Percentiles rank a stretch among this genome's conserved stretches.
phyloP scores from a whole-genome alignment of 2,797 vertebrate species.

The Fringilla coelebs region DNA sequence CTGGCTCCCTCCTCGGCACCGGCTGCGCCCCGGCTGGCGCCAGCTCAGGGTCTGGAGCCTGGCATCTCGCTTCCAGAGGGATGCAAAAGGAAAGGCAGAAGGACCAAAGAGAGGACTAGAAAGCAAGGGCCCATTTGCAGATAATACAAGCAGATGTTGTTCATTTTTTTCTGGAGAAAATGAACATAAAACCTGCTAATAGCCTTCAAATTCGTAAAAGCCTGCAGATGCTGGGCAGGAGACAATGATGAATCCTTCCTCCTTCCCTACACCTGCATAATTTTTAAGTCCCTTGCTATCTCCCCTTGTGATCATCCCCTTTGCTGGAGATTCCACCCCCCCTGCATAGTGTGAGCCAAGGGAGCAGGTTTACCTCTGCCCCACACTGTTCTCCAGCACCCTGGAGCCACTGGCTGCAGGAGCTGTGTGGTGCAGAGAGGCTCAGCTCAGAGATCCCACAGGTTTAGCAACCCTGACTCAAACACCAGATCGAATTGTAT shows the following conservation, averaged over 20 bases:
- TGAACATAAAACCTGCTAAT: rapidly evolving
- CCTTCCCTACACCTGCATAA: neutral
- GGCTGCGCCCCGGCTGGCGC: neutral
- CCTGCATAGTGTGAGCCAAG: rapidly evolving
- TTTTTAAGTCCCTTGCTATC: neutral
- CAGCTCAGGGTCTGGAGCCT: rapidly evolving
- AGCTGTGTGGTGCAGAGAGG: neutral
- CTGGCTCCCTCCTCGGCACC: neutral
- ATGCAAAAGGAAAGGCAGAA: neutral
- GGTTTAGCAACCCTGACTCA: neutral
- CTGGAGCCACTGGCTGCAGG: neutral
- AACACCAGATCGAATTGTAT: neutral
- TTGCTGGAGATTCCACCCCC: neutral
- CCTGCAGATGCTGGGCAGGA: neutral
- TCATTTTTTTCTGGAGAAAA: neutral
- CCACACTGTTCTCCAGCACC: rapidly evolving
- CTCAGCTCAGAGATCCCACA: neutral
- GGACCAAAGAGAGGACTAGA: neutral
- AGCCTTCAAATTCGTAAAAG: neutral
- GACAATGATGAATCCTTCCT: neutral
- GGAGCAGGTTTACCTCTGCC: neutral
- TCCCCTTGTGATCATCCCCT: neutral
- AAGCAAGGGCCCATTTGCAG: neutral
- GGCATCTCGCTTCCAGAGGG: rapidly evolving
- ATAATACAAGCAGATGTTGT: neutral